Percentiles rank a stretch among this genome's conserved stretches.
phyloP scores from a whole-genome alignment of 2,888 invertebrate genomes.

The Rhingia rostrata region DNA sequence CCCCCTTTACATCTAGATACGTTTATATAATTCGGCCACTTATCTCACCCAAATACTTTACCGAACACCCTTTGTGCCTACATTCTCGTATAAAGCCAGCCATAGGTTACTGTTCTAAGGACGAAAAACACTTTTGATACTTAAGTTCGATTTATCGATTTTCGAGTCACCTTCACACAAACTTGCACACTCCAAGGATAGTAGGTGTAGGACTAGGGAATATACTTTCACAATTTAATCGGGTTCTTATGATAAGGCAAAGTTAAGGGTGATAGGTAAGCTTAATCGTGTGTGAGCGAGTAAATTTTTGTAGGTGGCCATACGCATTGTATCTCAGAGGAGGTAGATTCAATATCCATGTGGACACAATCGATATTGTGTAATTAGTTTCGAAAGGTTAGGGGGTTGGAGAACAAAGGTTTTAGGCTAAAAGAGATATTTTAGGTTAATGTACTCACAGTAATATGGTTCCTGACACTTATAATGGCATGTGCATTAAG shows the following conservation, averaged over 20 bases:
- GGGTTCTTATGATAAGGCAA: constrained; percentile 34
- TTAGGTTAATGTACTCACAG: no score
- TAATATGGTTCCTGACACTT: no score
- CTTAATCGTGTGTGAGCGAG: constrained; percentile 1
- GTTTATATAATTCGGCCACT: background rate
- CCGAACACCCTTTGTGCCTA: background rate
- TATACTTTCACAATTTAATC: constrained; percentile 8
- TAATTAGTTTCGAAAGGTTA: no score
- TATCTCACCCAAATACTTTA: background rate
- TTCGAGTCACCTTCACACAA: background rate
- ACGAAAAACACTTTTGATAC: background rate
- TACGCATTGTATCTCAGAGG: background rate
- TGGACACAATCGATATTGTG: background rate
- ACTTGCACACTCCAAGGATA: background rate
- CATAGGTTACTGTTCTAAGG: background rate
- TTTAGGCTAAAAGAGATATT: no score
- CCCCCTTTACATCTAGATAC: background rate
- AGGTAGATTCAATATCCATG: background rate
- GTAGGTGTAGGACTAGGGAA: background rate
- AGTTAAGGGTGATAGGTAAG: constrained; percentile 18
- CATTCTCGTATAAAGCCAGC: background rate
- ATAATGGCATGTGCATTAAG: no score
- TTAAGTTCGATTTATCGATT: constrained; percentile 20
- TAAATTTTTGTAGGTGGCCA: background rate
- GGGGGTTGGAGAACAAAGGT: no score